Base-by-base conservation (phyloP, 1,140 invertebrate species). In the Charaxes varanes region DNA sequence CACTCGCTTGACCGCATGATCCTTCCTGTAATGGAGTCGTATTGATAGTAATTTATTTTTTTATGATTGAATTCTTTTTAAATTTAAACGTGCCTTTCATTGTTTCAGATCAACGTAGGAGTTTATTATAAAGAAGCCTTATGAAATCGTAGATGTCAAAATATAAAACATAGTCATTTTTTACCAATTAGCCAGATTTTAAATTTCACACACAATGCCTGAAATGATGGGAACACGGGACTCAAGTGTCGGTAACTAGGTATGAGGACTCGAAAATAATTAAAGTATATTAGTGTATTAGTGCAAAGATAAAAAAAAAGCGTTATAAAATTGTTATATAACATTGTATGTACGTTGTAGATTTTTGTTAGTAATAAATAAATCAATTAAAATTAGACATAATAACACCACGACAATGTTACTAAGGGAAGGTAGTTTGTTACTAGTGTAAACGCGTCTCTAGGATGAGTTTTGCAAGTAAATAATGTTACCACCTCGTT, bases 121-220 rank as follows among this genome's bases (percentile, higher is more conserved):
- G 79, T 83, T 83, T 83, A 80, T 73, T 63, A 73, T 33, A 62
- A 79, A 82, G 71, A 79, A 83, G 79, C 79, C 79, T 83, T 83
- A 82, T 82, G 58, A 79, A 59, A 78, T 66, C 53, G 71, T 78
- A 55, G 56, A 45, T 48, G 36, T 47, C 37, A 35, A 46, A 48
- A 35, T 27, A 44, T 30, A 30, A 37, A 40, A 54, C 10, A 40
- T 60, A 60, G 57, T 40, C 22, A 41, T 47, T 42, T 56, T 46
- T 53, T 47, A 49, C 41, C 54, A 64, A 66, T 56, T 74, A 68
- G 63, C 66, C 51, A 47, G 64, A 46, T 53, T 56, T 57, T 56
- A 38, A 36, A 33, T 32, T 44, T 41, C 30, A 28, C 15, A 36
- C 28, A 35, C 46, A 62, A 73, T 68, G 63, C 73, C 59, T 71